These are phyloP conservation scores for Trissonchulus sp. DNA, from an alignment of 2,888 invertebrate species.

Conservation along the genomic window DNA sequence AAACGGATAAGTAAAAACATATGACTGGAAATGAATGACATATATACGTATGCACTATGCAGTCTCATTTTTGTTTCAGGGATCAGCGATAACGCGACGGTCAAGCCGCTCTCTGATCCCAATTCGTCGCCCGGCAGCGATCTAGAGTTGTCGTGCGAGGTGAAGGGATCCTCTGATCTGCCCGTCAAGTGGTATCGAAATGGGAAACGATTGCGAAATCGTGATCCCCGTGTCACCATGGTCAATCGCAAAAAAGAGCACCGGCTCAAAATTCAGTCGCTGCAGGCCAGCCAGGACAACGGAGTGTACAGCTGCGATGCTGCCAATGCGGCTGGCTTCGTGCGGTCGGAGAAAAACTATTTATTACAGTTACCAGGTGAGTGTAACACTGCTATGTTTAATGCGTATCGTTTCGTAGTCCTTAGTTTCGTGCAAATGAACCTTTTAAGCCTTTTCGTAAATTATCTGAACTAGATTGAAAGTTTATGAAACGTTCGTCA, in stretches of 20 bases:
- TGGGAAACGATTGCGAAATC: conserved; percentile 60
- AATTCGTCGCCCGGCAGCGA: conserved; percentile 51
- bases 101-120: conserved; percentile 50
- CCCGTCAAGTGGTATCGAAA: conserved; percentile 67
- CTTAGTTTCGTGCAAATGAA: no score
- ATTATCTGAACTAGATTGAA: no score
- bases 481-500: no score
- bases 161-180: conserved; percentile 64
- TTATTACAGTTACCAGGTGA: conserved; percentile 60
- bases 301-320: conserved; percentile 70
- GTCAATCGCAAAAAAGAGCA: conserved; percentile 53
- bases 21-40: no score
- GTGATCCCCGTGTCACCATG: conserved; percentile 59
- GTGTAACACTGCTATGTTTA: no score
- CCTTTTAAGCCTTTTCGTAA: no score
- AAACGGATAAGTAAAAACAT: no score
- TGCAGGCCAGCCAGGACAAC: conserved; percentile 57
- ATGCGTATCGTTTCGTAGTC: no score
- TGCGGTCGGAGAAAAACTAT: conserved; percentile 59
- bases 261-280: neutral
- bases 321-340: conserved; percentile 64
- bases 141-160: conserved; percentile 63
- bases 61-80: conserved; percentile 57
- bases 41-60: no score
- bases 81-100: conserved; percentile 60